Evolutionary conservation across 2,888 invertebrate species (phyloP).

Genomic region (Lochmaea capreae): DNA sequence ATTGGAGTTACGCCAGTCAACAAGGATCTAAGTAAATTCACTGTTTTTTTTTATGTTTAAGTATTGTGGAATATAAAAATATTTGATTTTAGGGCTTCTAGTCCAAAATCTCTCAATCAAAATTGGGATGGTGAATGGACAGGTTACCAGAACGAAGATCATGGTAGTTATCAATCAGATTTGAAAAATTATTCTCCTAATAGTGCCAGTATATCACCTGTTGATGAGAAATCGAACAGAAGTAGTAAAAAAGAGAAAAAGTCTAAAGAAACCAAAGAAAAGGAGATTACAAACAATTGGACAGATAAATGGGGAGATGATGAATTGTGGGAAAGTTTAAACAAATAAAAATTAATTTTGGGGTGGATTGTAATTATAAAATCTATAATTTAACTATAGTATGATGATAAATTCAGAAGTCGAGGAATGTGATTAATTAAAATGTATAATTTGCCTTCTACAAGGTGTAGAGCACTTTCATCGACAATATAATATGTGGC

Average conservation of each 20-base stretch:
- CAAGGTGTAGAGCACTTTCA: too few relatives aligned
- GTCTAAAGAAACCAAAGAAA: constrained; percentile 60
- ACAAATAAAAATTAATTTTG: constrained; percentile 65
- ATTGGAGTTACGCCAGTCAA: constrained; percentile 63
- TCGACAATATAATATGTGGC: too few relatives aligned
- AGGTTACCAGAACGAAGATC: constrained; percentile 61
- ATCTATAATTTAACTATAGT: background rate
- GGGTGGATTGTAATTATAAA: background rate
- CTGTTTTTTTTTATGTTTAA: background rate
- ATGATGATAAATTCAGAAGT: background rate
- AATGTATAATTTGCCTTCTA: too few relatives aligned
- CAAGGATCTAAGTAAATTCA: constrained; percentile 63
- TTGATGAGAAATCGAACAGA: constrained; percentile 48
- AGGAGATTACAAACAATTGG: constrained; percentile 56
- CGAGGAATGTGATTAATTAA: background rate
- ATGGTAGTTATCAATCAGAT: constrained; percentile 60
- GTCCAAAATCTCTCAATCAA: constrained; percentile 62
- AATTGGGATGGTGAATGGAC: constrained; percentile 57
- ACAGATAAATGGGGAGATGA: constrained; percentile 70
- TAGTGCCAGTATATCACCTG: constrained; percentile 56
- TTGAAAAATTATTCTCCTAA: constrained; percentile 55
- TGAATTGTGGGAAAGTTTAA: constrained; percentile 72
- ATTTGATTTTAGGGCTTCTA: constrained; percentile 59
- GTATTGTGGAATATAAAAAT: background rate
- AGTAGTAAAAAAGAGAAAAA: constrained; percentile 56